Evolutionary conservation across 2,888 invertebrate genomes (phyloP).

Genomic region (Epinotia brunnichana): DNA sequence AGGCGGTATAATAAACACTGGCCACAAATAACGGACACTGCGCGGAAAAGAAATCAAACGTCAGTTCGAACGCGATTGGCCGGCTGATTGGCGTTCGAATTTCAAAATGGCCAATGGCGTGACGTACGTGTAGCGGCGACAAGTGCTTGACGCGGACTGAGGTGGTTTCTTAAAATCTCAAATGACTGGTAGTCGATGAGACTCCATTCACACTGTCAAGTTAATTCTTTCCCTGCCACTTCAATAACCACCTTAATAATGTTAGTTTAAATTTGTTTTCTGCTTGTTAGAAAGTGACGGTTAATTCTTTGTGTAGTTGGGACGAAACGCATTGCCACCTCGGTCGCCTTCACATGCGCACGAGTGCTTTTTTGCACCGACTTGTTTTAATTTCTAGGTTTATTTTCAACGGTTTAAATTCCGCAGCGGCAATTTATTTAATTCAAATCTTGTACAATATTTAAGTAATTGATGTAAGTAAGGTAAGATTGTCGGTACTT

Average conservation of each 20-base stretch:
- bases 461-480: no score
- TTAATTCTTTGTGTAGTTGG: constrained; percentile 53
- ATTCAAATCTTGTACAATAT: background rate
- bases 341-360: constrained; percentile 79
- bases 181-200: constrained; percentile 71
- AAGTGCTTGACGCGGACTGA: constrained; percentile 73
- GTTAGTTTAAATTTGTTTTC: constrained; percentile 22
- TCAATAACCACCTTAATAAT: constrained; percentile 48
- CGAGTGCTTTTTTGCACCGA: constrained; percentile 75
- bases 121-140: constrained; percentile 66
- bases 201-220: constrained; percentile 75
- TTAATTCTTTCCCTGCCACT: constrained; percentile 51
- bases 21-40: constrained; percentile 69
- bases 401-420: constrained; percentile 51
- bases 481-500: no score
- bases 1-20: constrained; percentile 38
- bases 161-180: constrained; percentile 77
- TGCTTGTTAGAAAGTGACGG: constrained; percentile 30
- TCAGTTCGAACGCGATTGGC: constrained; percentile 73
- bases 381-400: constrained; percentile 64
- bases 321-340: constrained; percentile 65
- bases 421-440: constrained; percentile 6
- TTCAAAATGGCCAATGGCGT: constrained; percentile 67
- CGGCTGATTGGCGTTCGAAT: constrained; percentile 67
- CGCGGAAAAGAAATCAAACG: constrained; percentile 74